These are phyloP conservation scores for Alligator sinensis DNA, from an alignment of 2,113 vertebrate species.

Conservation along the genomic window DNA sequence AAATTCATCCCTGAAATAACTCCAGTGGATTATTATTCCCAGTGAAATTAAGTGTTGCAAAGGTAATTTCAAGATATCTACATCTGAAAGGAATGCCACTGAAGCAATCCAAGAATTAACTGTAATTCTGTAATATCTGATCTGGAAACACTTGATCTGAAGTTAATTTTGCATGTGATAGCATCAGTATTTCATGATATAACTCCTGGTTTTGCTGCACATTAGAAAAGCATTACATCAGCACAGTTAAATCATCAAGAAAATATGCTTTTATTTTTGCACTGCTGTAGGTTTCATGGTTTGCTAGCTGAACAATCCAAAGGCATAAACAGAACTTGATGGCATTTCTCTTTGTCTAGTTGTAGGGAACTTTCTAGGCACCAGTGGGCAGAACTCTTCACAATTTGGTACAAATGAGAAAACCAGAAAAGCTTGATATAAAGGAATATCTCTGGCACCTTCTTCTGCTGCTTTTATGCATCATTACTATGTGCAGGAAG, in stretches of 20 bases:
- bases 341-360: background rate
- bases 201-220: slow-evolving; percentile 6
- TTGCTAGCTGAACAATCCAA: background rate
- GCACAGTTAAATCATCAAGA: slow-evolving; percentile 9
- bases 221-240: slow-evolving; percentile 49
- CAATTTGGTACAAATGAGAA: background rate
- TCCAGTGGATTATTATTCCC: background rate
- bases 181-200: slow-evolving; percentile 26
- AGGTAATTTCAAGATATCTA: slow-evolving; percentile 10
- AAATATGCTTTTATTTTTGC: background rate
- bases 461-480: too few species aligned
- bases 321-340: background rate
- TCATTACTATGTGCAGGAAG: too few species aligned
- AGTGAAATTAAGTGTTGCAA: slow-evolving; percentile 4
- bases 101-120: slow-evolving; percentile 13
- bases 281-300: background rate
- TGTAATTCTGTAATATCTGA: slow-evolving; percentile 58
- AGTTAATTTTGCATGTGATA: slow-evolving; percentile 53
- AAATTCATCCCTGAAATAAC: background rate
- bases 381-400: background rate
- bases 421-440: background rate
- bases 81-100: slow-evolving; percentile 3
- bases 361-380: background rate
- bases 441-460: background rate
- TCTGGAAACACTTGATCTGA: slow-evolving; percentile 47